phyloP scores from a whole-genome alignment of 2,797 vertebrate species.

The Myripristis jacobus region DNA sequence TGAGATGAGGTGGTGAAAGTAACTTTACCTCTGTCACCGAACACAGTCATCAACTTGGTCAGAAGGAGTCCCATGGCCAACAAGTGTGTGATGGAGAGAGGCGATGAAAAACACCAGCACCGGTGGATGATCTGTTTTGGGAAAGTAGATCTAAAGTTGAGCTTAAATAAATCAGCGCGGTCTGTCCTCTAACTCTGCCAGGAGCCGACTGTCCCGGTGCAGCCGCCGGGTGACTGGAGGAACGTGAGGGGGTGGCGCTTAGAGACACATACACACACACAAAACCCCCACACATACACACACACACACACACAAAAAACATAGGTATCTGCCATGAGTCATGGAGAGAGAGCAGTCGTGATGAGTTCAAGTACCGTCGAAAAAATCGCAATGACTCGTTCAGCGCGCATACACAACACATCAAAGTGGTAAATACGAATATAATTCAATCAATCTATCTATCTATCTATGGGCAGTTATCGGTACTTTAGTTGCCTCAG shows the following conservation, averaged over 20 bases:
- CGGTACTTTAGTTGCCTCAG: no score
- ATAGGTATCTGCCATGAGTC: neutral
- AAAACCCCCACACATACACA: no score
- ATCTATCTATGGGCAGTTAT: no score
- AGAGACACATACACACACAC: no score
- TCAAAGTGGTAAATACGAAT: no score
- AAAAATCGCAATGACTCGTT: neutral
- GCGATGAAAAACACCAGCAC: neutral
- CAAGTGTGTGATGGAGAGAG: conserved; percentile 19
- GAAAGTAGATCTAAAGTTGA: no score
- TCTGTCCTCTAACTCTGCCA: neutral
- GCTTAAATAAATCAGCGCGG: no score
- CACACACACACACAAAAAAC: no score
- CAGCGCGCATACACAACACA: no score
- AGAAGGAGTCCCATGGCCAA: conserved; percentile 82
- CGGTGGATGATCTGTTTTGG: no score
- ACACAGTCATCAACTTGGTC: conserved; percentile 85
- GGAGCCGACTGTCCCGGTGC: conserved; percentile 22
- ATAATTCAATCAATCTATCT: no score
- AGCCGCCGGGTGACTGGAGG: neutral
- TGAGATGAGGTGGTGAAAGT: neutral
- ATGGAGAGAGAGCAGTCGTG: neutral
- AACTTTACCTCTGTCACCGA: conserved; percentile 82
- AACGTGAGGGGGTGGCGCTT: conserved; percentile 38
- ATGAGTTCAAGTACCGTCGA: conserved; percentile 32